Base-by-base conservation (phyloP, 1,140 invertebrate species). In the Lithobius niger region DNA sequence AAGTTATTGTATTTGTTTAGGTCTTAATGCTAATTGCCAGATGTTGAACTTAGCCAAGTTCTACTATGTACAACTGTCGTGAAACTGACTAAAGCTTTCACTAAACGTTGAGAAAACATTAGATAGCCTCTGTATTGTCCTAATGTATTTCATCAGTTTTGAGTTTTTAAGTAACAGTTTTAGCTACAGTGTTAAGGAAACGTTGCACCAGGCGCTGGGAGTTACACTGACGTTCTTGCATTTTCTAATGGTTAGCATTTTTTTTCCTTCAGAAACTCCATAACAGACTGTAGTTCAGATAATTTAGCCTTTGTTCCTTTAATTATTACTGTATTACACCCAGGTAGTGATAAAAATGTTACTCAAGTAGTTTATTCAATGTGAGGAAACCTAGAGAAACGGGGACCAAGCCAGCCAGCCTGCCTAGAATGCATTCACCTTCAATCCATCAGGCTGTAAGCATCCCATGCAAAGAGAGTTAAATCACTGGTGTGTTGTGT, bases 41-140 rank as follows among this genome's bases (percentile, higher is more conserved):
- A n/a, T n/a, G n/a, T n/a, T n/a, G n/a, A n/a, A n/a, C n/a, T n/a
- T n/a, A n/a, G n/a, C n/a, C n/a, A n/a, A n/a, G n/a, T n/a, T 47
- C 22, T 22, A 10, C 19, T 47, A 15, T 47, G 13, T 10, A 6
- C 22, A 6, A 47, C 44, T 47, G 44, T 47, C 22, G 22, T 10
- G 44, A 47, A 22, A 47, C 44, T 47, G 6, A 10, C 6, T 47
- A 15, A 13, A 10, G 15, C 22, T 47, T 47, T 47, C 44, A 47
- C 6, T 19, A 47, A 22, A 47, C 22, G 13, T 21, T 47, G 6
- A 47, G 22, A 6, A 47, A 21, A 10, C 6, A 10, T 47, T 47
- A 47, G 44, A 19, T 47, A 47, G 44, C 44, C 22, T 47, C 44
- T 47, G 19, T 47, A 47, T 47, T 47, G 44, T 47, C 44, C 44